Percentiles rank a stretch among this genome's conserved stretches.
phyloP scores from a whole-genome alignment of 2,797 vertebrate species.

The Falco biarmicus region DNA sequence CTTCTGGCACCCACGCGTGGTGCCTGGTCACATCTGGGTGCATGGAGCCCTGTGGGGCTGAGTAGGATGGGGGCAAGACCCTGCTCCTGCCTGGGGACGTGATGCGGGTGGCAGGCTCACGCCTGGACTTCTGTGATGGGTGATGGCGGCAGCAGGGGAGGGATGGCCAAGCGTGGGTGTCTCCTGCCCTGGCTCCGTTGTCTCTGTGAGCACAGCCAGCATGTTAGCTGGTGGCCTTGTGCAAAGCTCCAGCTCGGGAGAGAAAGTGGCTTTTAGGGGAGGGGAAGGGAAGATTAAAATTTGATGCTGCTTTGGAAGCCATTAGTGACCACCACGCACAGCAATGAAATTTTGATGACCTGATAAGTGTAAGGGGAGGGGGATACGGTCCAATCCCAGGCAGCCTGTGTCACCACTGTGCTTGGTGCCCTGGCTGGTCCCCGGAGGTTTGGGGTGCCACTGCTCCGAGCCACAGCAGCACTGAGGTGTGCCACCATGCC shows the following conservation, averaged over 20 bases:
- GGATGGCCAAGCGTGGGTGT: accelerated
- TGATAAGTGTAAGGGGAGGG: constrained; percentile 8
- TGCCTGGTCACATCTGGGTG: neutral
- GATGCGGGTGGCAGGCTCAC: accelerated
- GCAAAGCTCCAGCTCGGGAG: neutral
- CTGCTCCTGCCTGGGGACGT: accelerated
- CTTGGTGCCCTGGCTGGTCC: neutral
- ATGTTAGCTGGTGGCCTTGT: neutral
- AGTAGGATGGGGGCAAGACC: accelerated
- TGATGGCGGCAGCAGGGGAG: neutral
- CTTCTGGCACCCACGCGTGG: neutral
- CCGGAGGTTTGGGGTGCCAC: neutral
- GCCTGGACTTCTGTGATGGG: neutral
- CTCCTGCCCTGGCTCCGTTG: neutral
- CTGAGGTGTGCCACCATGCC: neutral
- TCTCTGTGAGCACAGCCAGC: neutral
- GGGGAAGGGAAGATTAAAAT: constrained; percentile 59
- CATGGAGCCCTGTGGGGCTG: neutral
- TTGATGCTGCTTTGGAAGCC: constrained; percentile 71
- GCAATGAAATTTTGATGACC: constrained; percentile 70
- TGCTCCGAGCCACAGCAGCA: accelerated
- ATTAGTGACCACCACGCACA: constrained; percentile 55
- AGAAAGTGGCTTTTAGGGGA: constrained; percentile 49
- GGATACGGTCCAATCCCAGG: neutral
- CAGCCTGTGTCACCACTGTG: neutral